These are phyloP conservation scores for Paracanthobrama guichenoti DNA, from an alignment of 2,113 vertebrate genomes.

Conservation along the genomic window DNA sequence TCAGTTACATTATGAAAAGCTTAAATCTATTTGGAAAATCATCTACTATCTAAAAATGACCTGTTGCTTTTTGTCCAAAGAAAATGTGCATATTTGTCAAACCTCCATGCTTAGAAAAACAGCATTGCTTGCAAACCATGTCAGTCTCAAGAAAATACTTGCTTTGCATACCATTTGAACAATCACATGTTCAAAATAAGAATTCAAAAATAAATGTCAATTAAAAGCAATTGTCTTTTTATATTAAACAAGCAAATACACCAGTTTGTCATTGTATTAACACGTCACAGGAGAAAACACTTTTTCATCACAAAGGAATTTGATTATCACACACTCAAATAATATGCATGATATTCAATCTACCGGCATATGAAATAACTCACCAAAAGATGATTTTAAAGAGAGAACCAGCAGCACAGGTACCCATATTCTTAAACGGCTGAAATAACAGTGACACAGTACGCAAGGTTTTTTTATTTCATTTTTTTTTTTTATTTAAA, in stretches of 20 bases:
- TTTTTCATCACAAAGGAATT: neutral
- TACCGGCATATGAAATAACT: neutral
- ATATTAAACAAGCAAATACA: neutral
- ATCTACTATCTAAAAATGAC: neutral
- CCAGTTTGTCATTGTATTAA: neutral
- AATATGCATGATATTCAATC: neutral
- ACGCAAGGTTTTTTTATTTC: neutral
- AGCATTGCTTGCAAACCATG: constrained; percentile 62
- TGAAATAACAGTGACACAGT: neutral
- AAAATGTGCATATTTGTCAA: constrained; percentile 65
- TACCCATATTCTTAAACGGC: neutral
- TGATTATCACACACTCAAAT: neutral
- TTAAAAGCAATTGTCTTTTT: constrained; percentile 27
- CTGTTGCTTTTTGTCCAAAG: constrained; percentile 43
- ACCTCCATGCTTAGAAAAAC: constrained; percentile 56
- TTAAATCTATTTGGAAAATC: neutral
- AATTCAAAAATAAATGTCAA: constrained; percentile 65
- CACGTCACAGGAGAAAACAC: neutral
- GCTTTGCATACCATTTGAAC: constrained; percentile 50
- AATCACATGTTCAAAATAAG: constrained; percentile 56
- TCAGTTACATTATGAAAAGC: neutral
- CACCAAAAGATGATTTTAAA: neutral
- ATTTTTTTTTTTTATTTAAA: neutral
- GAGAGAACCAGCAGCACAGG: neutral
- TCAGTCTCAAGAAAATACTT: constrained; percentile 53